phyloP scores from a whole-genome alignment of 2,888 invertebrate genomes.

The Sinopyrophorus schimmeli region DNA sequence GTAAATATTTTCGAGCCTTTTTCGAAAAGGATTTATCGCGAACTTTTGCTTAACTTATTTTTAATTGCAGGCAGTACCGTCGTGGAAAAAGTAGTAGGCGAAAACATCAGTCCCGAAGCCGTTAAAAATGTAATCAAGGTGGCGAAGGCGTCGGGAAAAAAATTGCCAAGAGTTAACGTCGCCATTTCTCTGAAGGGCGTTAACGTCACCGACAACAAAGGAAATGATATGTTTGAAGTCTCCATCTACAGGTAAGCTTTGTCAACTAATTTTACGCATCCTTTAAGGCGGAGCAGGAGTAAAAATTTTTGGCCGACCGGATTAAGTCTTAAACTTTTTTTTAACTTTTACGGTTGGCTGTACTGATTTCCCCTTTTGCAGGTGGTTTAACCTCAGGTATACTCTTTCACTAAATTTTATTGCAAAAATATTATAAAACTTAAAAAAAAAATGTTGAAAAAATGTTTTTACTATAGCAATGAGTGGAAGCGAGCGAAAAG shows the following conservation, averaged over 20 bases:
- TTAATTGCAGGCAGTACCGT: slow-evolving; percentile 62
- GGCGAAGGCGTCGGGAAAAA: slow-evolving; percentile 63
- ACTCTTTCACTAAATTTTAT: too few relatives aligned
- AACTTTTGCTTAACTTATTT: neutral
- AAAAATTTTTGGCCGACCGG: too few relatives aligned
- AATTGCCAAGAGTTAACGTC: slow-evolving; percentile 66
- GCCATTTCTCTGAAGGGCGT: slow-evolving; percentile 79
- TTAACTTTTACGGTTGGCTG: too few relatives aligned
- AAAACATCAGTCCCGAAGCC: slow-evolving; percentile 78
- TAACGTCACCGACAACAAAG: slow-evolving; percentile 70
- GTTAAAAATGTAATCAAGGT: slow-evolving; percentile 77
- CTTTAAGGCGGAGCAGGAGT: too few relatives aligned
- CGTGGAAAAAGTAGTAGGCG: slow-evolving; percentile 74
- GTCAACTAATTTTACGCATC: too few relatives aligned
- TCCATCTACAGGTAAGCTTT: slow-evolving; percentile 78
- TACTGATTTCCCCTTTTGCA: too few relatives aligned
- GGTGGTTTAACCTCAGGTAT: too few relatives aligned
- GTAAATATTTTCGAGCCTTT: slow-evolving; percentile 39
- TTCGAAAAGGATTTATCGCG: neutral
- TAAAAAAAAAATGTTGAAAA: too few relatives aligned
- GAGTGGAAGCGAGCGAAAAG: too few relatives aligned
- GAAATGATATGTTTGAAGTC: slow-evolving; percentile 73
- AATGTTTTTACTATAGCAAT: too few relatives aligned
- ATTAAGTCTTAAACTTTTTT: too few relatives aligned
- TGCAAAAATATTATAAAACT: too few relatives aligned